Evolutionary conservation across 2,888 invertebrate species (phyloP), one percentile per base, ranked within the genome.

Genomic region (Rhamphomyia laevipes): DNA sequence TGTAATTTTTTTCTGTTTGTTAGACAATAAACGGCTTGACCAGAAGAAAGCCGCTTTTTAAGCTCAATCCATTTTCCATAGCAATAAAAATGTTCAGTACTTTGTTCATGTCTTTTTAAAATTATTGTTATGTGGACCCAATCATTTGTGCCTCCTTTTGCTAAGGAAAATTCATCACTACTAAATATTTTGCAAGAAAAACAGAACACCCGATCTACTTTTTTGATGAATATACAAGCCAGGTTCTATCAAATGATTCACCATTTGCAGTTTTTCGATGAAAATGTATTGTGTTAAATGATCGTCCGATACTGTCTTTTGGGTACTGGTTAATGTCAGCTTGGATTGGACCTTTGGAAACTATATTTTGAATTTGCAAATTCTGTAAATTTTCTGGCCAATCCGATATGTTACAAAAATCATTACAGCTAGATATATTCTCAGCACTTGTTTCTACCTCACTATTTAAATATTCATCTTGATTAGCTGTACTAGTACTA

Each of bases 1-100:
- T n/a, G n/a, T n/a, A n/a, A n/a, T n/a, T n/a, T n/a, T n/a, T n/a
- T n/a, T n/a, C n/a, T n/a, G n/a, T n/a, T n/a, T n/a, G 43, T 27
- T 43, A 43, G 23, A 43, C n/a, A 43, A 43, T 43, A 23, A 43
- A 43, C 43, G 23, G 43, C 27, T 43, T 43, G 27, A 43, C 43
- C 43, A 43, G 13, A 43, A 43, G 21, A 43, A 43, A 43, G 43
- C 12, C 21, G 11, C 27, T 18, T n/a, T 43, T 43, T 43, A 5
- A 35, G n/a, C 10, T 44, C 44, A 30, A 17, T 41, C 40, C 40
- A 21, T 12, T 41, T 17, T 17, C 17, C 17, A 18, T 17, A 41
- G 17, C 40, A 41, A 21, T 17, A 5, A 41, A 41, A 17, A 18
- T 41, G 40, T 10, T 16, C 5, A 17, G 30, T 31, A 44, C 30